Base-by-base conservation (phyloP, 2,113 vertebrate genomes). In the Plecturocebus donacophilus region DNA sequence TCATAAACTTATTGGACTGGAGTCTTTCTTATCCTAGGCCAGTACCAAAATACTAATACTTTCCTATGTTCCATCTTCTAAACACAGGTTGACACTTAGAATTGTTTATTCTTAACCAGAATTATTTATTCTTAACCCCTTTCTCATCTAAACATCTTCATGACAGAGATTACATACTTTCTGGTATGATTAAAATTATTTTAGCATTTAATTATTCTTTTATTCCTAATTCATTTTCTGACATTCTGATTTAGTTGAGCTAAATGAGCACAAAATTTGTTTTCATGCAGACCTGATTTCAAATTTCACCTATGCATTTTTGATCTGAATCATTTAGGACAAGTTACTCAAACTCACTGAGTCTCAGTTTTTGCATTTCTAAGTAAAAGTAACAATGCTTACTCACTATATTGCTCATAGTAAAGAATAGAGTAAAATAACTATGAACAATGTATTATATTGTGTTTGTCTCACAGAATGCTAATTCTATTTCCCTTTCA, bases 271-370 rank as follows among this genome's bases (percentile, higher is more conserved):
- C 54, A 81, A 79, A 52, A 9, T 20, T 91, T 90, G 5, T 14
- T 84, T 20, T 94, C 52, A 35, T n/a, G 16, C 6, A 79, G 16
- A 11, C 20, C 8, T 68, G 13, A 42, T 87, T 94, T 95, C 40
- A 96, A 94, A 81, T 89, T 21, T 91, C 35, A 45, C 8, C 16
- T 89, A 79, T 73, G 38, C 17, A 52, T 87, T 68, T 97, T 79
- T 87, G 35, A 49, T n/a, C 17, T 87, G 25, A 3, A 61, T 40
- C 8, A 80, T 82, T 89, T 82, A 42, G 27, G 5, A 13, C 3
- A 85, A 89, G 9, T 76, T 45, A 77, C 6, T 38, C 71, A 84
- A 90, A 81, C 6, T 71, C 35, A 52, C n/a, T 21, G 54, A 87
- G 3, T 27, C 9, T 88, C 20, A 49, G 14, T 66, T 61, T 93